Conservation (phyloP, 1,140 invertebrate species). For the Calliopsis andreniformis region DNA sequence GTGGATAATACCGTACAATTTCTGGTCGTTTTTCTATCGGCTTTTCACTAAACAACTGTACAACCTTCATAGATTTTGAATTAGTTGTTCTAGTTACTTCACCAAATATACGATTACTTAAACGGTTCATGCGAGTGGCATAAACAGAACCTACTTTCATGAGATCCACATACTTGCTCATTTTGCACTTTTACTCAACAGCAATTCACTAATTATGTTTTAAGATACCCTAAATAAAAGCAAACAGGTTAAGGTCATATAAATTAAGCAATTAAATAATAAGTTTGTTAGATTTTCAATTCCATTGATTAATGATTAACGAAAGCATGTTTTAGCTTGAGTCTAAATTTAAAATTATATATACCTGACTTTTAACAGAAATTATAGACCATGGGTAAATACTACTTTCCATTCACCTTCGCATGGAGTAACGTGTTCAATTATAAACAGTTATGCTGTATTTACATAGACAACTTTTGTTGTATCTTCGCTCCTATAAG, state of each 20-base stretch:
- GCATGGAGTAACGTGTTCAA: too few relatives aligned
- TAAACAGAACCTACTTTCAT: conserved; percentile 88
- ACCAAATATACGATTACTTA: conserved; percentile 94
- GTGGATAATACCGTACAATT: conserved; percentile 92
- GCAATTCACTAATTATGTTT: not conserved
- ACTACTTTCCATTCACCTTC: too few relatives aligned
- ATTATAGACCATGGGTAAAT: too few relatives aligned
- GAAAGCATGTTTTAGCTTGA: too few relatives aligned
- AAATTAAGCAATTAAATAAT: too few relatives aligned
- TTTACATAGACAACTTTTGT: too few relatives aligned
- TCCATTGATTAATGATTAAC: not conserved
- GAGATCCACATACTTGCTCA: conserved; percentile 87
- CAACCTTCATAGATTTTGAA: conserved; percentile 90
- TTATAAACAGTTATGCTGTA: too few relatives aligned
- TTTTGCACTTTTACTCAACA: conserved; percentile 3
- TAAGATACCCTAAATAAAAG: not conserved
- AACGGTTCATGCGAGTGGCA: conserved; percentile 90
- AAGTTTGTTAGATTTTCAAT: not conserved
- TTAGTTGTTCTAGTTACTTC: conserved; percentile 91
- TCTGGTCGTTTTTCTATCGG: conserved; percentile 89
- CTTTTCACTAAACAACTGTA: conserved; percentile 88
- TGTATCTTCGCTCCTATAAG: too few relatives aligned
- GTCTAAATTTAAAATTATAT: too few relatives aligned
- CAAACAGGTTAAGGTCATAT: conserved; percentile 1
- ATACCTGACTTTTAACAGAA: too few relatives aligned